Base-by-base conservation (phyloP, 2,797 vertebrate genomes). In the Clarias pachynema region DNA sequence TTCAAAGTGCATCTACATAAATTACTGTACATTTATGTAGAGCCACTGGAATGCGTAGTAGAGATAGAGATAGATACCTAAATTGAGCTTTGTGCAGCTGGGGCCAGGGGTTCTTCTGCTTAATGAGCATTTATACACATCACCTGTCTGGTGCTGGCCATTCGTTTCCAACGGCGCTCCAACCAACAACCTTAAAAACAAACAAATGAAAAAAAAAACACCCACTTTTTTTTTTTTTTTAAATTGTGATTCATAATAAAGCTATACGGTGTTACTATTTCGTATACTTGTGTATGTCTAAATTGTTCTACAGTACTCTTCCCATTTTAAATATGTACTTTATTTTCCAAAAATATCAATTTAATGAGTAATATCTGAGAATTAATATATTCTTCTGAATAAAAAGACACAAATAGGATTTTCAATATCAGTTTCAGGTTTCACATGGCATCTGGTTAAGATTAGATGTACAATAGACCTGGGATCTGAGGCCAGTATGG, bases 141-240 rank as follows among this genome's bases (percentile, higher is more conserved):
- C 98, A 34, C 98, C 98, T 0, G 98, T 99, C 93, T 96, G 97
- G 93, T 98, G 97, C 14, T 96, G 96, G 22, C 98, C 98, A 0
- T 96, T 99, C 91, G 95, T 97, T 93, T 99, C 98, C 81, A 97
- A 96, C 0, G 98, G 98, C 29, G 98, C 98, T 0, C 98, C 98
- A 78, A 99, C 97, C 84, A 99, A 95, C 92, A 99, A 93, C 98
- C 98, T 99, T 92, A 0, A 82, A 89, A 90, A 44, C 40, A 44
- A 44, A 40, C 40, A 85, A 89, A 75, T 53, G 57, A 65, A 85
- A 44, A 37, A 44, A 44, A 44, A 44, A 44, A 44, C 40, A 73
- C 6, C 79, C 65, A 57, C 22, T 31, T 31, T 31, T 31, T 70
- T 66, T 59, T 20, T 29, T 79, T n/a, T 78, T 9, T 0, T 29